Conservation (phyloP, 1,140 invertebrate species). For the Scaptomyza graminum region DNA sequence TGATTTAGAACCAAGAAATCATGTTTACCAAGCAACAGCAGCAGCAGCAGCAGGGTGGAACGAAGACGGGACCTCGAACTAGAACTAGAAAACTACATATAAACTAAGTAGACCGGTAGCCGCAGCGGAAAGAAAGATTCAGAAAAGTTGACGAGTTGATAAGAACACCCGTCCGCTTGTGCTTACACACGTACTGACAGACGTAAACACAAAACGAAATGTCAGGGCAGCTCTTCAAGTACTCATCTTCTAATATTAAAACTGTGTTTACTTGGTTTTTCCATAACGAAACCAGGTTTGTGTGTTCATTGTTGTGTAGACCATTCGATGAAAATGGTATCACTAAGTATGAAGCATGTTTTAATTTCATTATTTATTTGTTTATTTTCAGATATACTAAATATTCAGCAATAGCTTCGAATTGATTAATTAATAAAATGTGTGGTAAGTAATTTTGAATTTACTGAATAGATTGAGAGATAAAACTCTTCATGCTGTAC, state of each 20-base stretch:
- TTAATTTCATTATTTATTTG: not conserved
- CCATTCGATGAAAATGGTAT: too few species aligned
- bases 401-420: not conserved
- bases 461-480: too few species aligned
- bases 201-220: not conserved
- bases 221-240: not conserved
- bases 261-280: slow-evolving; percentile 4
- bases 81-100: slow-evolving; percentile 7
- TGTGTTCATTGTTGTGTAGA: not conserved
- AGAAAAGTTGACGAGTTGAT: slow-evolving; percentile 41
- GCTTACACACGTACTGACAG: not conserved
- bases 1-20: slow-evolving; percentile 50
- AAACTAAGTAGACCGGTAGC: slow-evolving; percentile 25
- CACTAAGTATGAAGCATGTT: not conserved
- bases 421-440: slow-evolving; percentile 26
- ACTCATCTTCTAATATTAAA: slow-evolving; percentile 2
- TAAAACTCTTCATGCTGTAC: too few species aligned
- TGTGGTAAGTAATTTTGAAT: slow-evolving; percentile 50
- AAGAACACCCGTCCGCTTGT: slow-evolving; percentile 19
- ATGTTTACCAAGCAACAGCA: slow-evolving; percentile 32
- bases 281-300: slow-evolving; percentile 3
- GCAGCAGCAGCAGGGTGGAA: not conserved
- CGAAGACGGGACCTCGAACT: slow-evolving; percentile 12
- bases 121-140: slow-evolving; percentile 30
- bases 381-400: slow-evolving; percentile 3